Base-by-base conservation (phyloP, 1,140 invertebrate genomes). In the Cherax quadricarinatus region DNA sequence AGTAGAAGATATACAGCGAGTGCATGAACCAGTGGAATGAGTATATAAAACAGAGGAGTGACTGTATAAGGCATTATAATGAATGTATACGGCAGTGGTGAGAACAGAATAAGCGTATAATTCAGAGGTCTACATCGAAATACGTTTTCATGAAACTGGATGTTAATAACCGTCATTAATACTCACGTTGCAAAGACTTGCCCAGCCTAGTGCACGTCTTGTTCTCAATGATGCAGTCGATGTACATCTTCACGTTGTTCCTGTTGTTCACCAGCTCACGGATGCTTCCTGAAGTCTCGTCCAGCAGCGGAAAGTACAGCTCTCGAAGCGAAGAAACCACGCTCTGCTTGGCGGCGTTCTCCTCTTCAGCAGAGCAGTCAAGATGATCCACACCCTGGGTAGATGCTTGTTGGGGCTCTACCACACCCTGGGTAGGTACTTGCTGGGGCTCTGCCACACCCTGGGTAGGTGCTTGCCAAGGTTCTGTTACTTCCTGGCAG, bases 111-210 rank as follows among this genome's bases (percentile, higher is more conserved):
- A 2, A 41, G 30, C 30, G 30, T 41, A 41, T 41, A 41, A 41
- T 41, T 41, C 30, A 41, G 30, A 41, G 30, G 30, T 41, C 30
- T 41, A 41, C 30, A 41, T 41, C 30, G 0, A 41, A 41, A 41
- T 41, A 41, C 2, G 2, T 41, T 41, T 41, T 41, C 30, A 41
- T 1, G 30, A 41, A 41, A 2, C 2, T 0, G 30, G 30, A 41
- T 41, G 30, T 2, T 0, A 41, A 0, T 41, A 41, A 41, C 30
- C 30, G 2, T 41, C 0, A 1, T 41, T 41, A 24, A 24, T 84
- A 84, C 82, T 84, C 18, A 84, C 82, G 41, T 16, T 84, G 82
- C 10, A 84, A 24, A 30, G 82, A n/a, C 82, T 84, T 84, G 82
- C 82, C 82, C 21, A 84, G 51, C 18, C 53, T 60, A 41, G 82